A percentile compares a stretch with the other conserved stretches of the same genome.
phyloP scores from a whole-genome alignment of 2,113 vertebrate genomes.

The Trichechus manatus region DNA sequence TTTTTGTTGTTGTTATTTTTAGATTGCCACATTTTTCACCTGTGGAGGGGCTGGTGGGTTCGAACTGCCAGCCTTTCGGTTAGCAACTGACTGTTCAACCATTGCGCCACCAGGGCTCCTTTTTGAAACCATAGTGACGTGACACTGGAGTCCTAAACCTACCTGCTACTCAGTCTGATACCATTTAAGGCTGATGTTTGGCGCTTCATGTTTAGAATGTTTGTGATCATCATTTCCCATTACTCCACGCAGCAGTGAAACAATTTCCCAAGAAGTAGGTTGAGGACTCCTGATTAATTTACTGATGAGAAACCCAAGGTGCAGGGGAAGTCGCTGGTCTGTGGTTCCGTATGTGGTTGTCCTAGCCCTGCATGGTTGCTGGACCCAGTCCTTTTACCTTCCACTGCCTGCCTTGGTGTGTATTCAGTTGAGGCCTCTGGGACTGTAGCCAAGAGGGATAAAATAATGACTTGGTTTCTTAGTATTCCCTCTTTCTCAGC shows the following conservation, averaged over 20 bases:
- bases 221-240: neutral
- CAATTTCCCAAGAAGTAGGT: neutral
- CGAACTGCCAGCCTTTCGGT: too few species aligned
- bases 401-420: neutral
- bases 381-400: neutral
- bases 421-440: neutral
- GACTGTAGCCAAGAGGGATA: neutral
- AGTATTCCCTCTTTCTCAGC: neutral
- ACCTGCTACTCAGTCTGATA: neutral
- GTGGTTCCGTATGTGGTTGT: fast-evolving
- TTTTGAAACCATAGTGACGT: neutral
- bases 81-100: too few species aligned
- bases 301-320: neutral
- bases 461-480: neutral
- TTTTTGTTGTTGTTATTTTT: too few species aligned
- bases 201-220: neutral
- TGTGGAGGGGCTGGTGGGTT: too few species aligned
- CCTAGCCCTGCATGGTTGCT: fast-evolving
- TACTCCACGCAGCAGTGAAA: neutral
- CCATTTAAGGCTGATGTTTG: neutral
- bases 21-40: too few species aligned
- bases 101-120: too few species aligned
- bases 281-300: neutral
- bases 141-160: neutral
- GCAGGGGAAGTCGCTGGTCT: neutral